These are phyloP conservation scores for Diadromus collaris DNA, from an alignment of 2,888 invertebrate species.

Conservation along the genomic window DNA sequence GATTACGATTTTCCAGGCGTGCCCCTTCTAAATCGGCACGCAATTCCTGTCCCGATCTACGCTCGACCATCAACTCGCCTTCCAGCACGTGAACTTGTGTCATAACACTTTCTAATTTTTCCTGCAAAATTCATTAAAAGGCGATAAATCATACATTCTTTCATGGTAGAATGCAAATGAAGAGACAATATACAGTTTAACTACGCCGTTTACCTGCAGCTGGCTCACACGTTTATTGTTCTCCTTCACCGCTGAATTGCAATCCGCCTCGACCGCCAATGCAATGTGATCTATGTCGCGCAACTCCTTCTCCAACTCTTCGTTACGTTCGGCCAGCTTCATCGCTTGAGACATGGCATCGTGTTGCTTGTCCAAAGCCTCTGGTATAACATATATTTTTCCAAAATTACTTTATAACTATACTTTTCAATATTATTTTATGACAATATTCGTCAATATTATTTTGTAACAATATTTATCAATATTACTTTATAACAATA, in stretches of 20 bases:
- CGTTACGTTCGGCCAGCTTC: conserved; percentile 87
- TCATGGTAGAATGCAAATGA: neutral
- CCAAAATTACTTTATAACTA: neutral
- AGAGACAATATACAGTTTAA: neutral
- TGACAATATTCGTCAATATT: conserved; percentile 15
- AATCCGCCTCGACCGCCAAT: conserved; percentile 88
- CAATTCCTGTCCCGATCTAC: conserved; percentile 80
- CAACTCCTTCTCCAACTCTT: conserved; percentile 86
- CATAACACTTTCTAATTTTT: conserved; percentile 80
- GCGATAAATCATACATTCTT: neutral
- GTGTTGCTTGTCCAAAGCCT: conserved; percentile 86
- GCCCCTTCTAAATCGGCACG: conserved; percentile 80
- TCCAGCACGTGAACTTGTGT: conserved; percentile 81
- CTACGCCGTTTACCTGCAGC: conserved; percentile 74
- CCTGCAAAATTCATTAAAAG: conserved; percentile 69
- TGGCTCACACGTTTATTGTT: conserved; percentile 81
- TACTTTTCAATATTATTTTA: neutral
- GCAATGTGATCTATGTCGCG: conserved; percentile 88
- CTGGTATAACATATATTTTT: conserved; percentile 68
- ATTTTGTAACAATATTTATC: no score
- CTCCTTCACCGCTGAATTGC: conserved; percentile 85
- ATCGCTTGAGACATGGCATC: conserved; percentile 91
- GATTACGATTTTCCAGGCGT: conserved; percentile 82
- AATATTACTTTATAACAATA: neutral
- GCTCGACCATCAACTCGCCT: conserved; percentile 79